Evolutionary conservation across 2,888 invertebrate genomes (phyloP), one percentile per base, ranked within the genome.

Genomic region (Harpagoxenus sublaevis): DNA sequence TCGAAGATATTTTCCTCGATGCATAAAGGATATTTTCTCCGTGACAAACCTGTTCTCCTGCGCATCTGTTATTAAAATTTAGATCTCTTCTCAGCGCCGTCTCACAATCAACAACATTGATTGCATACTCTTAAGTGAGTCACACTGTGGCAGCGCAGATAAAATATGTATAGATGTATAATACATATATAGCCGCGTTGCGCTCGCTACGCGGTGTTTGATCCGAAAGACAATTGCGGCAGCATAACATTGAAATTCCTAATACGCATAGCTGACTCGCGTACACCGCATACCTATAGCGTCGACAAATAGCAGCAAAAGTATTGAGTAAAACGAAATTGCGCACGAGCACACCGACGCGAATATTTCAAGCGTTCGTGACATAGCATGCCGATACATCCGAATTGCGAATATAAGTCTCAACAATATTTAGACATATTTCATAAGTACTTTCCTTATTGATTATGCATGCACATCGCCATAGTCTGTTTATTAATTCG

Each of bases 211-310:
- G 66, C 35, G 63, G 75, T 73, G 77, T 75, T 77, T 77, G 73
- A 71, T 82, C 81, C 45, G 88, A 88, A 84, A 88, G 86, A 84
- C 77, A 84, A 89, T 84, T 71, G 82, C 83, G 10, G 28, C 75
- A 62, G 57, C 31, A 48, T 65, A 57, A 74, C 70, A 88, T 88
- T 86, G 88, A 85, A 81, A 89, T 89, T 88, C 86, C 73, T 86
- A 85, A 89, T 87, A 86, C 87, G 79, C 70, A 75, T 82, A 78
- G 79, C 62, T 65, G 79, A 60, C 45, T 62, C 73, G 83, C 75
- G 73, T 84, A 71, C 68, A 48, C 53, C 51, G 87, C 86, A 85
- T 84, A 82, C 84, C 82, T 68, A 85, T 68, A 85, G 57, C 82
- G 63, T 55, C 84, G 73, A 84, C 71, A 83, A 89, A 77, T 71